Conservation (phyloP, 2,888 invertebrate species). For the Beris morrisii region DNA sequence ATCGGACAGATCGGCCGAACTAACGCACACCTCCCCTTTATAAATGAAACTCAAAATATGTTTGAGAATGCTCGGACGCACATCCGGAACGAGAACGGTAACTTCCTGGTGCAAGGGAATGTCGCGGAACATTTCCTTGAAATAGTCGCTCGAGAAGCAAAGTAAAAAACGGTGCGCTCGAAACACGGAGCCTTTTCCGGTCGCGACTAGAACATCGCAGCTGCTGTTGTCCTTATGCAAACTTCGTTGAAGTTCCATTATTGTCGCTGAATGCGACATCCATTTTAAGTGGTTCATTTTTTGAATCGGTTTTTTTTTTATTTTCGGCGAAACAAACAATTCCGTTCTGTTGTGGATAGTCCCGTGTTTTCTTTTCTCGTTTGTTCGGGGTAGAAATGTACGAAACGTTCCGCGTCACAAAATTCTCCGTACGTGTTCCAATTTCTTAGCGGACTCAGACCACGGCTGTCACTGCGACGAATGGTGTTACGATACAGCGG, state of each 20-base stretch:
- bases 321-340: neutral
- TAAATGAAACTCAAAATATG: conserved; percentile 53
- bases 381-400: neutral
- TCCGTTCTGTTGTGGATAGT: too few species aligned
- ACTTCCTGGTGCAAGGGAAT: conserved; percentile 48
- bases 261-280: conserved; percentile 54
- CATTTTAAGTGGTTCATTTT: conserved; percentile 53
- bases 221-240: conserved; percentile 48
- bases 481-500: too few species aligned
- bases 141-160: conserved; percentile 52
- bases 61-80: conserved; percentile 50
- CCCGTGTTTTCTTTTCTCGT: conserved; percentile 2
- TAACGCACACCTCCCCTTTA: conserved; percentile 51
- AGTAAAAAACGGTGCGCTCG: conserved; percentile 53
- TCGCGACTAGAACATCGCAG: conserved; percentile 50
- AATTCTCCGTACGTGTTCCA: conserved; percentile 20
- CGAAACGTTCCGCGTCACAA: conserved; percentile 21
- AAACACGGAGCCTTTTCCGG: conserved; percentile 49
- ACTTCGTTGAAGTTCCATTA: conserved; percentile 52
- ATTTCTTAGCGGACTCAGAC: neutral
- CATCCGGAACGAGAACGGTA: conserved; percentile 53
- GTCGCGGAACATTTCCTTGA: conserved; percentile 50
- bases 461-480: conserved; percentile 2
- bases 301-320: neutral
- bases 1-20: conserved; percentile 51